These are phyloP conservation scores for Micrastur ruficollis DNA, from an alignment of 2,797 vertebrate species.

Conservation along the genomic window DNA sequence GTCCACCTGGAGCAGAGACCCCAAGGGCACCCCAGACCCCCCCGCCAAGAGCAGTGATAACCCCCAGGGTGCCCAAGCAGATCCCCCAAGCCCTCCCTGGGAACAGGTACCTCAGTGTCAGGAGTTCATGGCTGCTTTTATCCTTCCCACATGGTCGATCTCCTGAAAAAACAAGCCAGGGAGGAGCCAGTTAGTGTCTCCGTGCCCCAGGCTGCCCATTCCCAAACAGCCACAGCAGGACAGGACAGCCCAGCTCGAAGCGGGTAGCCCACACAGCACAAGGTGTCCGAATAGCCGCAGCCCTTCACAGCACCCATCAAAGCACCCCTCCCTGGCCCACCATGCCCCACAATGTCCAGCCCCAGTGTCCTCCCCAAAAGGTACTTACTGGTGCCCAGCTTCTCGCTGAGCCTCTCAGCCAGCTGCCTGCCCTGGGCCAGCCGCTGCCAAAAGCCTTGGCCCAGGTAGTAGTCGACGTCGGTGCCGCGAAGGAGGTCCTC, in stretches of 20 bases:
- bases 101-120: constrained; percentile 83
- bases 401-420: constrained; percentile 81
- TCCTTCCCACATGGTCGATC: constrained; percentile 81
- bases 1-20: neutral
- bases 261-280: accelerated
- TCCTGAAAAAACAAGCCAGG: constrained; percentile 74
- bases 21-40: neutral
- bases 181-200: neutral
- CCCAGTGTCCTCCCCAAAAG: neutral
- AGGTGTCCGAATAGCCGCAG: neutral
- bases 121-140: constrained; percentile 82
- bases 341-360: accelerated
- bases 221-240: neutral
- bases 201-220: accelerated
- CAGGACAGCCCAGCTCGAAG: neutral
- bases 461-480: constrained; percentile 91
- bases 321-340: neutral
- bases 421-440: constrained; percentile 84
- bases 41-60: neutral
- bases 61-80: neutral
- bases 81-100: neutral
- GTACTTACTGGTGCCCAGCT: constrained; percentile 69
- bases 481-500: constrained; percentile 90
- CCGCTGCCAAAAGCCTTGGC: constrained; percentile 89
- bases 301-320: neutral